These are phyloP conservation scores for Pachliopta kotzebuea DNA, from an alignment of 2,888 invertebrate genomes.

Conservation along the genomic window DNA sequence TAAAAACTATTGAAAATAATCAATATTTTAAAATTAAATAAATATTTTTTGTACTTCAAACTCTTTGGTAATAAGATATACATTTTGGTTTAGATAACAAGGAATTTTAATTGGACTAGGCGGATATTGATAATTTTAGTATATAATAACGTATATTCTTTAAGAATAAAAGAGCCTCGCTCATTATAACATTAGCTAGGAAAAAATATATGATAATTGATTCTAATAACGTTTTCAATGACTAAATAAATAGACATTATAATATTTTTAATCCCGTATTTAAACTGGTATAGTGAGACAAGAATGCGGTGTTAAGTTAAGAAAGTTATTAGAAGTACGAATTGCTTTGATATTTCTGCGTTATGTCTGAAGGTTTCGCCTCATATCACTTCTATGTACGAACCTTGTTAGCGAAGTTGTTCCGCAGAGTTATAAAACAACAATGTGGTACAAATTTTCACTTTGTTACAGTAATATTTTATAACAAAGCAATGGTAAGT, in stretches of 20 bases:
- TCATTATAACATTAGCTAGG: neutral
- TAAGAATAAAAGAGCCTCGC: neutral
- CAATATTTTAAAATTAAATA: neutral
- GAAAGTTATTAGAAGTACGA: slow-evolving; percentile 4
- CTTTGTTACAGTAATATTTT: neutral
- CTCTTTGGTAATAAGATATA: slow-evolving; percentile 10
- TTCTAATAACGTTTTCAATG: neutral
- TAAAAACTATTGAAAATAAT: too few relatives aligned
- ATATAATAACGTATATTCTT: neutral
- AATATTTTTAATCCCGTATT: neutral
- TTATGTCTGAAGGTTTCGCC: neutral
- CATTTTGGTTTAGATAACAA: neutral
- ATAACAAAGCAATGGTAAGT: too few relatives aligned
- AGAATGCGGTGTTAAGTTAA: neutral
- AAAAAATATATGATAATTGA: too few relatives aligned
- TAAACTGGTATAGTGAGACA: neutral
- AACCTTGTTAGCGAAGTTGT: slow-evolving; percentile 2
- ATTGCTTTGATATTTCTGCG: slow-evolving; percentile 4
- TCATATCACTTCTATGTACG: neutral
- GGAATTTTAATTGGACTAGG: neutral
- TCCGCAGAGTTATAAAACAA: neutral
- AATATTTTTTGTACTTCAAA: slow-evolving; percentile 6
- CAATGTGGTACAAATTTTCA: neutral
- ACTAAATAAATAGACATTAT: neutral
- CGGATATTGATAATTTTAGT: neutral